These are phyloP conservation scores for Furcula furcula DNA, from an alignment of 2,888 invertebrate genomes.

Conservation along the genomic window DNA sequence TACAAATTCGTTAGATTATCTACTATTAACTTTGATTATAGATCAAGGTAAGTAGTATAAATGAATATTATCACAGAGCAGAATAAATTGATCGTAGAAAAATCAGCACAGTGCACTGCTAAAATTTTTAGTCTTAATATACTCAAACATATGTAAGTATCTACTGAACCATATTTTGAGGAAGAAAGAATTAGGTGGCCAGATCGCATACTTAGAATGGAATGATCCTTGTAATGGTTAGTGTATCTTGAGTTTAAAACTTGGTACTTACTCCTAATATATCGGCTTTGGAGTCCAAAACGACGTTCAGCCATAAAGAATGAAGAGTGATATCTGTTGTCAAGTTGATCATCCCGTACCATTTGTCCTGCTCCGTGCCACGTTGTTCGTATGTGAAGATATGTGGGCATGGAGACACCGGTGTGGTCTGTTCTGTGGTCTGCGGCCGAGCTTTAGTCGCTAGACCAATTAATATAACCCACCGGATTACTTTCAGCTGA, in stretches of 20 bases:
- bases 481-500: conserved; percentile 15
- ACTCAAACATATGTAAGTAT: too few relatives aligned
- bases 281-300: conserved; percentile 78
- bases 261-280: conserved; percentile 76
- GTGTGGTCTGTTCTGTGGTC: conserved; percentile 13
- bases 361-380: conserved; percentile 72
- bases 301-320: conserved; percentile 80
- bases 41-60: too few relatives aligned
- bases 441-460: conserved; percentile 7
- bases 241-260: background rate
- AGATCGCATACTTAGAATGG: too few relatives aligned
- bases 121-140: too few relatives aligned
- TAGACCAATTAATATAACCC: conserved; percentile 35
- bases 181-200: too few relatives aligned
- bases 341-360: conserved; percentile 81
- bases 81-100: too few relatives aligned
- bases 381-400: conserved; percentile 77
- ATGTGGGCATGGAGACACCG: conserved; percentile 77
- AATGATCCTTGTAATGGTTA: too few relatives aligned
- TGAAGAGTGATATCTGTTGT: conserved; percentile 75
- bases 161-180: too few relatives aligned
- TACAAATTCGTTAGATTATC: too few relatives aligned
- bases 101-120: too few relatives aligned
- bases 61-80: too few relatives aligned
- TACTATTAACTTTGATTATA: too few relatives aligned